A percentile compares a stretch with the other conserved stretches of the same genome.
These are phyloP conservation scores for Stenopsyche tienmushanensis DNA, from an alignment of 1,140 invertebrate genomes.

Conservation along the genomic window DNA sequence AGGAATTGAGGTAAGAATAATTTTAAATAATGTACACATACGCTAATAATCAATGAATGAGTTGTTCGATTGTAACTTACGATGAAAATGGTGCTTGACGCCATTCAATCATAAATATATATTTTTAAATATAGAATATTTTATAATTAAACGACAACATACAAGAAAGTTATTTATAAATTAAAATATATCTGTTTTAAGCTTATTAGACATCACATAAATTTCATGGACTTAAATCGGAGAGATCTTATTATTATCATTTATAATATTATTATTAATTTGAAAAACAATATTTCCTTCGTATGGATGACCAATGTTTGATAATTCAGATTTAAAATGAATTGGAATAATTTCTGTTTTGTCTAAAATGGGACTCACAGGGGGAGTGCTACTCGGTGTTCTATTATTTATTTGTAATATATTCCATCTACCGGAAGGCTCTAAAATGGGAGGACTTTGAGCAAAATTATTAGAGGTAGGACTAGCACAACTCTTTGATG, in stretches of 20 bases:
- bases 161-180: too few species aligned
- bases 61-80: too few species aligned
- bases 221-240: slow-evolving; percentile 51
- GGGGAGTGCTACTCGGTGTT: slow-evolving; percentile 24
- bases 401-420: slow-evolving; percentile 39
- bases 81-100: too few species aligned
- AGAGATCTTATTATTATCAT: slow-evolving; percentile 3
- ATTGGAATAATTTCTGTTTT: slow-evolving; percentile 29
- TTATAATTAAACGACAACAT: too few species aligned
- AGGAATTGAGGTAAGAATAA: not conserved
- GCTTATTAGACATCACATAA: too few species aligned
- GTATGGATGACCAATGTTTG: slow-evolving; percentile 27
- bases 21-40: too few species aligned
- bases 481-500: not conserved
- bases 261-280: slow-evolving; percentile 21
- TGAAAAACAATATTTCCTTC: slow-evolving; percentile 36
- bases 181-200: too few species aligned
- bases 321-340: slow-evolving; percentile 29
- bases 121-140: too few species aligned
- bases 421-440: slow-evolving; percentile 37
- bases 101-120: too few species aligned
- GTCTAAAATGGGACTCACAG: slow-evolving; percentile 31
- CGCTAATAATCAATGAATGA: too few species aligned
- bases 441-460: slow-evolving; percentile 34
- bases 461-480: slow-evolving; percentile 25